Conservation (phyloP, 2,888 invertebrate genomes). For the Nephrotoma appendiculata region DNA sequence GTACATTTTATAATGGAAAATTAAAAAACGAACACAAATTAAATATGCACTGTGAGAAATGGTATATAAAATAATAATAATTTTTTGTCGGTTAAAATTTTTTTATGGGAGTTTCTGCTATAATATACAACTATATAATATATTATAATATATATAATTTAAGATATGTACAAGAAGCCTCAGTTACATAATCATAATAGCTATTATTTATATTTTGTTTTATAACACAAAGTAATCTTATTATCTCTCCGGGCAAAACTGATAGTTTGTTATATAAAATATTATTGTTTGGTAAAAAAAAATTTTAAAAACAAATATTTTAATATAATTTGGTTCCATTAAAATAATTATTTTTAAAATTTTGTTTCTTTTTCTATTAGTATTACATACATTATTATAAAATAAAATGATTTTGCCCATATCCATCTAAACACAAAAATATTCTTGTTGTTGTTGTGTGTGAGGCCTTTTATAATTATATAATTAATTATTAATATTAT, state of each 20-base stretch:
- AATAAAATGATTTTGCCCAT: neutral
- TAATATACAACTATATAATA: neutral
- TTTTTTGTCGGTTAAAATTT: neutral
- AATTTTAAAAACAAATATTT: neutral
- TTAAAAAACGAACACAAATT: neutral
- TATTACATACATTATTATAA: neutral
- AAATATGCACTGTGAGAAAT: neutral
- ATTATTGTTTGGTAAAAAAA: neutral
- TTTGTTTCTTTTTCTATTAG: neutral
- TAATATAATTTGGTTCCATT: neutral
- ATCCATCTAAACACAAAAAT: neutral
- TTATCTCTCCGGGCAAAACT: constrained; percentile 4
- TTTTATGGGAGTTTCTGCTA: neutral
- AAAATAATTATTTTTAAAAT: neutral
- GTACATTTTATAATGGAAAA: neutral
- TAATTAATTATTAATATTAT: neutral
- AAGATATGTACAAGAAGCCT: constrained; percentile 6
- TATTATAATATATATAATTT: neutral
- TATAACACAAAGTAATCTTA: neutral
- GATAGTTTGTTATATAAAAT: neutral
- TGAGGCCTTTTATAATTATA: neutral
- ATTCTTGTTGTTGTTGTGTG: neutral
- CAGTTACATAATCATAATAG: neutral
- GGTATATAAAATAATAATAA: neutral
- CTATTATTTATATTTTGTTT: neutral